Evolutionary conservation across 2,113 vertebrate genomes (phyloP).

Genomic region (Vireo altiloquus): DNA sequence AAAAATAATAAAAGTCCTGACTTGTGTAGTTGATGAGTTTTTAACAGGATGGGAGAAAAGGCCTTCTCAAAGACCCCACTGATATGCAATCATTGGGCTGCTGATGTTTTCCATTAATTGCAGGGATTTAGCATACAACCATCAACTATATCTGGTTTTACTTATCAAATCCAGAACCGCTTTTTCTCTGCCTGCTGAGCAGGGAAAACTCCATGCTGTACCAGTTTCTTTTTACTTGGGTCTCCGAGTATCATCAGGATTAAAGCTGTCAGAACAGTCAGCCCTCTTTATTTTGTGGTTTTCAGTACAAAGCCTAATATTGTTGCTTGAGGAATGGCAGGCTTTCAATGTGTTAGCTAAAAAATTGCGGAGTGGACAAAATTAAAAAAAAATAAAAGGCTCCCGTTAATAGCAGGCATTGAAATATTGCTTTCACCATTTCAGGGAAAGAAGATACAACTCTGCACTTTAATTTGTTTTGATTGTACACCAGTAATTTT

Average conservation of each 20-base stretch:
- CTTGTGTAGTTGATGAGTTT: conserved; percentile 27
- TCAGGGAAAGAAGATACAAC: neutral
- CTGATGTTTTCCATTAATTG: conserved; percentile 71
- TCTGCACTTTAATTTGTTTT: conserved; percentile 21
- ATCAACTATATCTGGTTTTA: conserved; percentile 73
- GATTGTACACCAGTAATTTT: neutral
- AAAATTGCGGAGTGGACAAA: conserved; percentile 10
- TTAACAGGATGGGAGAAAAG: conserved; percentile 63
- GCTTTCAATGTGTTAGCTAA: conserved; percentile 33
- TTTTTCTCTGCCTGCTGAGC: conserved; percentile 64
- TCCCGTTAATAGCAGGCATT: neutral
- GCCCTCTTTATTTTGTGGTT: conserved; percentile 61
- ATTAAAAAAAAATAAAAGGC: neutral
- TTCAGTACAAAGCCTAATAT: conserved; percentile 45
- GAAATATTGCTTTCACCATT: conserved; percentile 38
- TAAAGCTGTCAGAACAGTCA: conserved; percentile 54
- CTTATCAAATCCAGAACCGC: conserved; percentile 77
- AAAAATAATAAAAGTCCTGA: neutral
- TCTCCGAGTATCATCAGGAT: conserved; percentile 46
- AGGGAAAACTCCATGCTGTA: conserved; percentile 57
- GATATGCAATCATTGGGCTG: conserved; percentile 18
- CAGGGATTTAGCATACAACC: conserved; percentile 59
- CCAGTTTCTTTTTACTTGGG: conserved; percentile 61
- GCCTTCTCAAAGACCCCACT: conserved; percentile 23
- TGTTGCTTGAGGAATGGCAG: conserved; percentile 29